A percentile compares a stretch with the other conserved stretches of the same genome.
These are phyloP conservation scores for Aurelia aurita DNA, from an alignment of 30 jellyfish, hydroid and myxozoan species.

Conservation along the genomic window DNA sequence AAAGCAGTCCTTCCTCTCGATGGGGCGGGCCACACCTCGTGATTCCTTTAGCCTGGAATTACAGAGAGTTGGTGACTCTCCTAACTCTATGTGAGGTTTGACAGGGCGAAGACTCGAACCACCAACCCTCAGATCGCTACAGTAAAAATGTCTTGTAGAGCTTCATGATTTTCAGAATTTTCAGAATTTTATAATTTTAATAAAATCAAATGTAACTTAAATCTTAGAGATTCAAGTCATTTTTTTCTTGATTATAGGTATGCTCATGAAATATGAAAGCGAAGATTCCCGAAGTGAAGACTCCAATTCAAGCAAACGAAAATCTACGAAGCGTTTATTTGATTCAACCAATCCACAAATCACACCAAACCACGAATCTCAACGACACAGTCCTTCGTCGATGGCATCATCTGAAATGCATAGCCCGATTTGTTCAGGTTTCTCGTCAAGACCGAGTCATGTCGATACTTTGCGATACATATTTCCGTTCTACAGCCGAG, in stretches of 20 bases:
- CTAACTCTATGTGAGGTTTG: too few relatives aligned
- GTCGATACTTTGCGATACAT: slow-evolving; percentile 55
- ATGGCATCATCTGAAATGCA: slow-evolving; percentile 45
- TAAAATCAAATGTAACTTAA: too few relatives aligned
- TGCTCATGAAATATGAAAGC: slow-evolving; percentile 1
- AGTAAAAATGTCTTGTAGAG: too few relatives aligned
- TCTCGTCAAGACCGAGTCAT: slow-evolving; percentile 43
- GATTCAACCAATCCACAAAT: slow-evolving; percentile 12
- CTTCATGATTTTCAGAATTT: too few relatives aligned
- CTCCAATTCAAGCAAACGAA: not conserved
- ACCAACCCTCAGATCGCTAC: too few relatives aligned
- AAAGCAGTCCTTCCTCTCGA: too few relatives aligned
- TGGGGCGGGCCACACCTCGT: too few relatives aligned
- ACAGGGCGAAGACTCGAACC: too few relatives aligned
- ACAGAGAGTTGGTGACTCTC: too few relatives aligned
- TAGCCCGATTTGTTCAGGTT: slow-evolving; percentile 18
- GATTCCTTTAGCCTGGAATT: too few relatives aligned
- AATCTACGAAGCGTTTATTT: not conserved
- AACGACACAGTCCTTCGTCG: slow-evolving; percentile 39
- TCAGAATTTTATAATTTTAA: too few relatives aligned
- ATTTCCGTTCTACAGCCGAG: slow-evolving; percentile 59
- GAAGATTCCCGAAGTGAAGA: slow-evolving; percentile 27
- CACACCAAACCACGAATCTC: slow-evolving; percentile 6
- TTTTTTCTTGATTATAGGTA: not conserved
- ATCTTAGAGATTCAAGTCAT: too few relatives aligned